Evolutionary conservation across 2,797 vertebrate species (phyloP).

Genomic region (Myioborus miniatus): DNA sequence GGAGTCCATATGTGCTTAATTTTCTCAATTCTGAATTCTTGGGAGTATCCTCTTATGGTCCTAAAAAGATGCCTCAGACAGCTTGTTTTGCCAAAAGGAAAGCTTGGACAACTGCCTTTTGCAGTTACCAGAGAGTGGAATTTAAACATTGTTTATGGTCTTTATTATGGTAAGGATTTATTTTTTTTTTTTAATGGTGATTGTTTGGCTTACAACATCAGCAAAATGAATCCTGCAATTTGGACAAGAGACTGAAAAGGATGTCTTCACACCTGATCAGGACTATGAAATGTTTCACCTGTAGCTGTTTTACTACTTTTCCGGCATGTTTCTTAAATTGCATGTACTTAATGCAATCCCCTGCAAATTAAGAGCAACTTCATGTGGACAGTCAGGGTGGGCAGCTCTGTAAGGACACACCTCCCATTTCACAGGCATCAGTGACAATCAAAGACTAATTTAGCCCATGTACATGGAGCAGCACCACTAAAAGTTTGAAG

Average conservation of each 20-base stretch:
- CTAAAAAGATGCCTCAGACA: background rate
- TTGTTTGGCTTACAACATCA: background rate
- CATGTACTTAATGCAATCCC: background rate
- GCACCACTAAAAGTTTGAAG: background rate
- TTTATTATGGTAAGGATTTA: background rate
- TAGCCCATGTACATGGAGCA: fast-evolving
- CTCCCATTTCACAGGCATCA: background rate
- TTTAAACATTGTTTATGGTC: background rate
- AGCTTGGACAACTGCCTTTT: background rate
- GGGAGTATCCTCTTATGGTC: background rate
- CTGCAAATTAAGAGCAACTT: background rate
- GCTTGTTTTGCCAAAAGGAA: background rate
- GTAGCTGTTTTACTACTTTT: background rate
- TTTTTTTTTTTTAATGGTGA: background rate
- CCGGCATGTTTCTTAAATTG: background rate
- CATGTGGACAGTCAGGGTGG: background rate
- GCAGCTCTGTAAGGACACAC: background rate
- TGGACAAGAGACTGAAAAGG: background rate
- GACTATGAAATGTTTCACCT: background rate
- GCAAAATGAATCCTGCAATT: background rate
- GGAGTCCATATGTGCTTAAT: background rate
- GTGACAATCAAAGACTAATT: background rate
- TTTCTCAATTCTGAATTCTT: background rate
- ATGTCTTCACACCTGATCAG: background rate
- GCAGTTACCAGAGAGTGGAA: background rate